Base-by-base conservation (phyloP, 2,888 invertebrate species). In the Elgonia sp. region DNA sequence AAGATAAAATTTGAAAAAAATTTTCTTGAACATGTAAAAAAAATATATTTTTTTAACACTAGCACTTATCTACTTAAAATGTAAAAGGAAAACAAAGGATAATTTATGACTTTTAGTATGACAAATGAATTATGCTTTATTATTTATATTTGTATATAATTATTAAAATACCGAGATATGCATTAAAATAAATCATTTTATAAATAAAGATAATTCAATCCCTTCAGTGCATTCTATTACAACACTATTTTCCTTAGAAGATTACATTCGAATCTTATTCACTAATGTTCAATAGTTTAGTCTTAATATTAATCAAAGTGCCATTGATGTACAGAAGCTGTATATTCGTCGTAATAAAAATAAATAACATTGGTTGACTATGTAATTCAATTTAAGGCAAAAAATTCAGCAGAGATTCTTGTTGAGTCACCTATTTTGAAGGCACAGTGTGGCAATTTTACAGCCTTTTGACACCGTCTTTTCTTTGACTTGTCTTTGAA, bases 201-300 rank as follows among this genome's bases (percentile, higher is more conserved):
- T 85, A 85, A 85, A 85, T 85, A 67, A 85, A 72, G 29, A 75
- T 70, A 73, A 65, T 57, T 85, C 69, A 84, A 84, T 77, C 72
- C 79, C 80, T 80, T 67, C 67, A 20, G 69, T 85, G 80, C 65
- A 50, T 79, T 79, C 62, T 80, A 77, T 79, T 79, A 65, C 53
- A 85, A 75, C 60, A 85, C 75, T 80, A 80, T 85, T 77, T 84
- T 80, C 79, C 55, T 85, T 60, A 67, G 42, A 79, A 84, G 73
- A 69, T 62, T 77, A 80, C 65, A 63, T 70, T 77, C 63, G 18
- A 77, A 70, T 16, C 57, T 75, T 83, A 83, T 37, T 69, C 8
- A 29, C 81, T 82, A 73, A 72, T 42, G 14, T 67, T 75, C 55
- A 18, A 75, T 83, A 83, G 57, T 75, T 83, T 82, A 42, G 50